A percentile compares a stretch with the other conserved stretches of the same genome.
These are phyloP conservation scores for Pocillopora damicornis DNA, from an alignment of 64 coral and sea anemone genomes.

Conservation along the genomic window DNA sequence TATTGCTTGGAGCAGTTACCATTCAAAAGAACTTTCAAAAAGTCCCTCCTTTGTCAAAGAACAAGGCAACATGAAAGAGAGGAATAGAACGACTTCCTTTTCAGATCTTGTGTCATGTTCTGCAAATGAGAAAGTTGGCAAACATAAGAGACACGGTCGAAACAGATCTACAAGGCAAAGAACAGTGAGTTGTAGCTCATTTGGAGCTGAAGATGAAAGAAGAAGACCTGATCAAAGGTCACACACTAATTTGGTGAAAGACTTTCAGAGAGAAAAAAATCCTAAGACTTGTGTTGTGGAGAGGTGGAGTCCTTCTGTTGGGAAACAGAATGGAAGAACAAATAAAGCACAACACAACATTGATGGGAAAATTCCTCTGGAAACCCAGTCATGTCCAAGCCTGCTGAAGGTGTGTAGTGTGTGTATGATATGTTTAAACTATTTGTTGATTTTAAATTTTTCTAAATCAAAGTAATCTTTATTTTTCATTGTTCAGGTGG, in stretches of 20 bases:
- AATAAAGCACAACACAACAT: background rate
- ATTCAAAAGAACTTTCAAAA: conserved; percentile 71
- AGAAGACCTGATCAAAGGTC: background rate
- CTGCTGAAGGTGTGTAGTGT: conserved; percentile 3
- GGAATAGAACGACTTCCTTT: conserved; percentile 30
- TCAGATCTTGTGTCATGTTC: conserved; percentile 16
- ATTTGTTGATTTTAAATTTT: too few relatives aligned
- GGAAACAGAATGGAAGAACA: background rate
- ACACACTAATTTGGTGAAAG: background rate
- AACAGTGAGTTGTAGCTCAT: conserved; percentile 17
- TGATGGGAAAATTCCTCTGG: too few relatives aligned
- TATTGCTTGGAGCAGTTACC: conserved; percentile 82
- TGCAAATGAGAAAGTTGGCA: conserved; percentile 8
- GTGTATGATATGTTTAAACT: background rate
- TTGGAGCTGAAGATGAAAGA: background rate
- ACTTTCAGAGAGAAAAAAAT: background rate
- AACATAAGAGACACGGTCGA: background rate
- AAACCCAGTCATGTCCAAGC: background rate
- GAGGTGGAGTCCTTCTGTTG: background rate
- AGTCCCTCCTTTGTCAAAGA: conserved; percentile 47
- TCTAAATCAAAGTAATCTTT: too few relatives aligned
- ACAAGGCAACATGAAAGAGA: conserved; percentile 4
- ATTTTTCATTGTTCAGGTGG: too few relatives aligned
- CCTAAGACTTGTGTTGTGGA: background rate
- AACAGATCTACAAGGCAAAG: conserved; percentile 20